phyloP scores from a whole-genome alignment of 1,140 invertebrate genomes.

The Streblospio benedicti region DNA sequence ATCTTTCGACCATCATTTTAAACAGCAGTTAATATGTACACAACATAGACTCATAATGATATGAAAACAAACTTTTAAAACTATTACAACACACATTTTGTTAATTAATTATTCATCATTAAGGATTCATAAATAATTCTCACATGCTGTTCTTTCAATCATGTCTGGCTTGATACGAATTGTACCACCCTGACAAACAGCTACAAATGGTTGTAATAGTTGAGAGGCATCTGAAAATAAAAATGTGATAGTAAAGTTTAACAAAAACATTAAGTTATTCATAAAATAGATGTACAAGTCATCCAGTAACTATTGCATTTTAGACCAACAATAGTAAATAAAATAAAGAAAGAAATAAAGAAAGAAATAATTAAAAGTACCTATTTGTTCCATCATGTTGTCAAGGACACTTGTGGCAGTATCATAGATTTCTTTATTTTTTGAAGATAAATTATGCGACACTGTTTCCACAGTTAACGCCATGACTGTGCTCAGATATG shows the following conservation, averaged over 20 bases:
- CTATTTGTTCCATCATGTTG: slow-evolving; percentile 37
- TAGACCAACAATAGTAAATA: background rate
- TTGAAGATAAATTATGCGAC: slow-evolving; percentile 43
- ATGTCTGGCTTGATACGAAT: slow-evolving; percentile 41
- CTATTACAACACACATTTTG: too few species aligned
- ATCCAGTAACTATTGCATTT: background rate
- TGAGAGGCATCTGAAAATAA: slow-evolving; percentile 33
- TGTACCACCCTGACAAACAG: slow-evolving; percentile 36
- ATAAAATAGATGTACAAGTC: background rate
- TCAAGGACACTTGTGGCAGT: slow-evolving; percentile 38
- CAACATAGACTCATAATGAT: too few species aligned
- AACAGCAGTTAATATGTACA: too few species aligned
- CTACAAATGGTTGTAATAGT: slow-evolving; percentile 40
- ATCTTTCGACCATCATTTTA: too few species aligned
- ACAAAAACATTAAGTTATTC: background rate
- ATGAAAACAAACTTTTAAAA: too few species aligned
- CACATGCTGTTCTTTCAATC: slow-evolving; percentile 42
- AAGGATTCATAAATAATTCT: slow-evolving; percentile 15
- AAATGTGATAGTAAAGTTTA: background rate
- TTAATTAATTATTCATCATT: too few species aligned
- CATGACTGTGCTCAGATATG: slow-evolving; percentile 31
- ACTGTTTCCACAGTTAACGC: slow-evolving; percentile 36
- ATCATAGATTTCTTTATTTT: slow-evolving; percentile 42
- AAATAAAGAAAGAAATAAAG: background rate
- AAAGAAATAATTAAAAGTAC: slow-evolving; percentile 23